These are phyloP conservation scores for Tyria jacobaeae DNA, from an alignment of 2,888 invertebrate species.

Conservation along the genomic window DNA sequence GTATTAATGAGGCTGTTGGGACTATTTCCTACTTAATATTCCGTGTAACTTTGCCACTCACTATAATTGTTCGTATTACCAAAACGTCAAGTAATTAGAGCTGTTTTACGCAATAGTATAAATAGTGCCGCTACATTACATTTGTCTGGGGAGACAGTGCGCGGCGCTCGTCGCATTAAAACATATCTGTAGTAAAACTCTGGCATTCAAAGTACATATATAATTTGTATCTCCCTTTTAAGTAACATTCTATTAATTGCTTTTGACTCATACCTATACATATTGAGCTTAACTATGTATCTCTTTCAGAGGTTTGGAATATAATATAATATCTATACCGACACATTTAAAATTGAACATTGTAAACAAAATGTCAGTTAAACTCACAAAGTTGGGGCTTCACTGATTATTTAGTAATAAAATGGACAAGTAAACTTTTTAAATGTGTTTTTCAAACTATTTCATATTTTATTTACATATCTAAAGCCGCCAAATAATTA, in stretches of 20 bases:
- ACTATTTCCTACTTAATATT: conserved; percentile 32
- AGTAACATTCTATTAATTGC: no score
- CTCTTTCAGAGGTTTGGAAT: no score
- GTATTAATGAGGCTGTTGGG: conserved; percentile 18
- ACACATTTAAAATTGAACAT: conserved; percentile 22
- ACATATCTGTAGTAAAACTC: conserved; percentile 53
- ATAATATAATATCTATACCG: no score
- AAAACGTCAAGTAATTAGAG: conserved; percentile 44
- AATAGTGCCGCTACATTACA: conserved; percentile 63
- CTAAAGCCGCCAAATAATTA: not conserved
- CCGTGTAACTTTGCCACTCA: conserved; percentile 27
- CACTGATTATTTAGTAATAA: not conserved
- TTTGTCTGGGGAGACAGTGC: conserved; percentile 58
- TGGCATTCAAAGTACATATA: conserved; percentile 37
- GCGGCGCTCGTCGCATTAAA: conserved; percentile 46
- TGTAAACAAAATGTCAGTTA: conserved; percentile 39
- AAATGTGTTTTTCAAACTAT: not conserved
- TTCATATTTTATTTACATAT: not conserved
- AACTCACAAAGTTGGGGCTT: conserved; percentile 26
- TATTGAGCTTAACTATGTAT: no score
- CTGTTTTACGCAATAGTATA: conserved; percentile 56
- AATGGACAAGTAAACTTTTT: not conserved
- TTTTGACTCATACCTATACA: no score
- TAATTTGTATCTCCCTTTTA: no score
- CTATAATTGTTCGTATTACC: conserved; percentile 33